phyloP scores from a whole-genome alignment of 2,888 invertebrate species.

The Drosophila flavopinicola region DNA sequence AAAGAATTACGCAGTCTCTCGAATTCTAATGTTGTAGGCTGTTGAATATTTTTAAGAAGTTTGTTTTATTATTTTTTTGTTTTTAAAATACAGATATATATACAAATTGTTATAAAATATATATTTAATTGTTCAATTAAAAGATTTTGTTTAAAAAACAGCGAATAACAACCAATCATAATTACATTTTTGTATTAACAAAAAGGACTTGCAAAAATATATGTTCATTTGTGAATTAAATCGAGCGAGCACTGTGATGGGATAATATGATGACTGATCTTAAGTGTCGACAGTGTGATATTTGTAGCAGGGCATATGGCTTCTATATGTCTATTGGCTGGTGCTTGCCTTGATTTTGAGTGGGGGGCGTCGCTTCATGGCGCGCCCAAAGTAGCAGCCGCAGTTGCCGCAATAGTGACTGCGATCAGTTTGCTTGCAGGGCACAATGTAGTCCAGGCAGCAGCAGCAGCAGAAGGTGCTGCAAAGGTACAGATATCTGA shows the following conservation, averaged over 20 bases:
- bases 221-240: not conserved
- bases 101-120: no score
- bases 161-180: no score
- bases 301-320: not conserved
- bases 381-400: slow-evolving; percentile 83
- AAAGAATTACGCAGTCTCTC: no score
- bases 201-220: no score
- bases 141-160: no score
- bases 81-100: no score
- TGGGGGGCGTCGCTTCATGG: slow-evolving; percentile 75
- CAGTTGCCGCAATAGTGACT: slow-evolving; percentile 84
- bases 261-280: not conserved
- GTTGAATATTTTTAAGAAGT: no score
- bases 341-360: slow-evolving; percentile 53
- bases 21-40: no score
- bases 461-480: slow-evolving; percentile 80
- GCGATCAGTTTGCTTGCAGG: slow-evolving; percentile 81
- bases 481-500: slow-evolving; percentile 8
- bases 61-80: no score
- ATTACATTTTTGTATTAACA: no score
- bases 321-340: slow-evolving; percentile 3
- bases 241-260: slow-evolving; percentile 3
- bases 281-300: not conserved
- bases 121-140: no score
- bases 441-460: slow-evolving; percentile 77